Evolutionary conservation across 2,888 invertebrate genomes (phyloP).

Genomic region (Willowsia nigromaculata): DNA sequence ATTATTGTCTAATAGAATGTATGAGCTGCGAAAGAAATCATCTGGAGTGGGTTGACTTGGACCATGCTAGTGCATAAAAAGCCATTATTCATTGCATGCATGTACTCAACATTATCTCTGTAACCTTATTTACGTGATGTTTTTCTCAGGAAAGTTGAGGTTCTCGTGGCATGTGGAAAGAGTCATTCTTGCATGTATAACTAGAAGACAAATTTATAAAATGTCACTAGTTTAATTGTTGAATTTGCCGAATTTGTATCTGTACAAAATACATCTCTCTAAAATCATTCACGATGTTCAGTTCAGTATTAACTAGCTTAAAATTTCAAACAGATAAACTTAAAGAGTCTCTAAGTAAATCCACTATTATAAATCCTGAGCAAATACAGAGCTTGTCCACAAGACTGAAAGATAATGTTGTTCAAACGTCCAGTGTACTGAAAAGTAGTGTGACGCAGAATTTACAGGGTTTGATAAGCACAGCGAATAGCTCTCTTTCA

Average conservation of each 20-base stretch:
- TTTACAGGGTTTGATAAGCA: slow-evolving; percentile 60
- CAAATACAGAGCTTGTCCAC: slow-evolving; percentile 75
- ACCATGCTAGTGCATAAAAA: slow-evolving; percentile 5
- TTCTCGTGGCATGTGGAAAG: too few species aligned
- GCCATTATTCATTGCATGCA: background rate
- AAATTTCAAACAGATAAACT: slow-evolving; percentile 73
- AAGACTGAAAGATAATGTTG: slow-evolving; percentile 76
- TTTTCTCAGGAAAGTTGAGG: too few species aligned
- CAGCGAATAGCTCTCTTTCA: background rate
- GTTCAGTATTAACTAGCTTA: slow-evolving; percentile 71
- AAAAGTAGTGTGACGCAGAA: slow-evolving; percentile 74
- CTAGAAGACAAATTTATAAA: too few species aligned
- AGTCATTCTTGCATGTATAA: too few species aligned
- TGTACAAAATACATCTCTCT: background rate
- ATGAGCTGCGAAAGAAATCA: slow-evolving; percentile 36
- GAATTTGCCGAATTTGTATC: too few species aligned
- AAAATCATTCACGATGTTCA: slow-evolving; percentile 71
- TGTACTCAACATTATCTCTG: slow-evolving; percentile 27
- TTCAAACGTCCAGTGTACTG: slow-evolving; percentile 74
- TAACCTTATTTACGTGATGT: background rate
- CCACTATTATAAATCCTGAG: slow-evolving; percentile 49
- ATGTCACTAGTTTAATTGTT: too few species aligned
- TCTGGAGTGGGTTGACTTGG: slow-evolving; percentile 44
- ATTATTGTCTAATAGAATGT: background rate
- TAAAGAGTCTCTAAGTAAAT: slow-evolving; percentile 72